phyloP scores from a whole-genome alignment of 1,140 invertebrate genomes.

The Neodiprion fabricii region DNA sequence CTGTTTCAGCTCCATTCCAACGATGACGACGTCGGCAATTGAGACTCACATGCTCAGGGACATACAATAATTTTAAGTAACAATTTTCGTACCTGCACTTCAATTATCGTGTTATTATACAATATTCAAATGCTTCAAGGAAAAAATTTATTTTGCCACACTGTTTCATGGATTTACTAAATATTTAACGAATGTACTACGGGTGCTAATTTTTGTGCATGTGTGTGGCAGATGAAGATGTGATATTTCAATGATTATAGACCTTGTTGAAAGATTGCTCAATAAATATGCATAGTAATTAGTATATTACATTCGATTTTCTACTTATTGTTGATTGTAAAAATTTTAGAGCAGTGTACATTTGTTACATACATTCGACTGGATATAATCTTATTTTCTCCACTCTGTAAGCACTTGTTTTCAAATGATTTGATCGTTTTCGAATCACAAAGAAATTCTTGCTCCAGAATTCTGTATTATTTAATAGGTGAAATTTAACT shows the following conservation, averaged over 20 bases:
- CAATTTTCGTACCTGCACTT: slow-evolving; percentile 25
- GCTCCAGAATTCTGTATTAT: too few relatives aligned
- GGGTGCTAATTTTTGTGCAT: not conserved
- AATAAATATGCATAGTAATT: not conserved
- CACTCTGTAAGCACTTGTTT: too few relatives aligned
- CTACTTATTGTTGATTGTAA: too few relatives aligned
- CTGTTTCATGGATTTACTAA: too few relatives aligned
- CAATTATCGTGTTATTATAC: slow-evolving; percentile 28
- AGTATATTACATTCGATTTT: too few relatives aligned
- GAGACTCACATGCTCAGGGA: slow-evolving; percentile 26
- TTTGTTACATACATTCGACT: too few relatives aligned
- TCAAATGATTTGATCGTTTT: too few relatives aligned
- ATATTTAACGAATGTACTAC: too few relatives aligned
- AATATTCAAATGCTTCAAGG: slow-evolving; percentile 16
- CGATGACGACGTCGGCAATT: not conserved
- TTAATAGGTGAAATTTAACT: too few relatives aligned
- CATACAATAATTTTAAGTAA: slow-evolving; percentile 15
- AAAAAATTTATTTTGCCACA: slow-evolving; percentile 17
- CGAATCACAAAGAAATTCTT: too few relatives aligned
- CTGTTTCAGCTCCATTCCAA: slow-evolving; percentile 38
- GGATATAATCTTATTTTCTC: too few relatives aligned
- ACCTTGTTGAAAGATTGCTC: slow-evolving; percentile 2
- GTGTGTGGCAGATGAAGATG: not conserved
- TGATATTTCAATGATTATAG: not conserved
- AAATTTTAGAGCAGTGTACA: too few relatives aligned